Evolutionary conservation across 2,888 invertebrate genomes (phyloP).

Genomic region (Trachelus stipa): DNA sequence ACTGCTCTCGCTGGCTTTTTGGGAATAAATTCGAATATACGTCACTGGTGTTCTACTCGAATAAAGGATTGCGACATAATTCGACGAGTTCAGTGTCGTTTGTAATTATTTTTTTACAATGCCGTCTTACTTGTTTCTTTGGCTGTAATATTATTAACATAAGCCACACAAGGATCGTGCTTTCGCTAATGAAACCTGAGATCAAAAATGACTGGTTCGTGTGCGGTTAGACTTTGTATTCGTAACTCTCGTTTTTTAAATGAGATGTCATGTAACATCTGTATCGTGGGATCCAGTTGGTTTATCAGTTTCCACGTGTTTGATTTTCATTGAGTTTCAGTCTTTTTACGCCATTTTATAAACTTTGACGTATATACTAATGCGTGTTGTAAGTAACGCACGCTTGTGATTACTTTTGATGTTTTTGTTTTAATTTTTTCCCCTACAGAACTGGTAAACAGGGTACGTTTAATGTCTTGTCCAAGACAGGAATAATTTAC

Average conservation of each 20-base stretch:
- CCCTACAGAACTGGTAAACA: constrained; percentile 10
- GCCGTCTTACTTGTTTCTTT: too few relatives aligned
- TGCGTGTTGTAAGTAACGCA: not conserved
- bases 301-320: not conserved
- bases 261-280: not conserved
- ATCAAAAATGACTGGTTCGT: not conserved
- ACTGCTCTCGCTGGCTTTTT: not conserved
- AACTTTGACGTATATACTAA: not conserved
- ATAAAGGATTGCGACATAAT: not conserved
- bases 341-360: not conserved
- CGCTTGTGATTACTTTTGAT: not conserved
- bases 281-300: not conserved
- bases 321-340: not conserved
- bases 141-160: not conserved
- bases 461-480: constrained; percentile 31
- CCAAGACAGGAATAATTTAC: constrained; percentile 36
- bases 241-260: not conserved
- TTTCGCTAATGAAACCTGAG: not conserved
- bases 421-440: not conserved
- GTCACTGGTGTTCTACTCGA: not conserved
- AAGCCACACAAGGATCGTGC: not conserved
- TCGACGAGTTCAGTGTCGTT: not conserved
- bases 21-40: not conserved
- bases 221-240: not conserved
- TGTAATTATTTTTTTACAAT: not conserved